These are phyloP conservation scores for Luidia sarsii DNA, from an alignment of 53 echinoderm and acorn worm genomes.

Conservation along the genomic window DNA sequence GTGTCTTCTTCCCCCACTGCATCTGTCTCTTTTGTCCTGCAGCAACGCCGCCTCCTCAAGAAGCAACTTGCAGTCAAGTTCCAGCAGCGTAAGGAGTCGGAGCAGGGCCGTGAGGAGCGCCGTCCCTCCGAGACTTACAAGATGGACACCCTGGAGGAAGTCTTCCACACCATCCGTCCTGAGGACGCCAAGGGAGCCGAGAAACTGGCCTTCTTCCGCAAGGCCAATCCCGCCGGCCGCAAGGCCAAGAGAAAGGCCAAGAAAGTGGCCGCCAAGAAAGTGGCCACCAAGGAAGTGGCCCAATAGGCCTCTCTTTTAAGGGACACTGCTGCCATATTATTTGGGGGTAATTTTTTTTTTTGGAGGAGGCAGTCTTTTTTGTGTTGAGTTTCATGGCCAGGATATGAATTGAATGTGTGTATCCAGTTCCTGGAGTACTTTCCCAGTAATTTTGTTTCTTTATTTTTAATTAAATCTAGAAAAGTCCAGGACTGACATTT, in stretches of 20 bases:
- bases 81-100: conserved; percentile 67
- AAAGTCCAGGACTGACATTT: too few relatives aligned
- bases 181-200: conserved; percentile 87
- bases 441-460: too few relatives aligned
- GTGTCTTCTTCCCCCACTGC: neutral
- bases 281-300: too few relatives aligned
- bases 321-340: too few relatives aligned
- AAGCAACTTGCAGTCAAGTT: conserved; percentile 68
- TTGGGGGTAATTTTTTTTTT: too few relatives aligned
- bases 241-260: neutral
- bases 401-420: too few relatives aligned
- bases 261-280: neutral
- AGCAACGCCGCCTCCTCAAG: conserved; percentile 72
- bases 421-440: too few relatives aligned
- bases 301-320: too few relatives aligned
- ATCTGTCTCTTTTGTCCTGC: neutral
- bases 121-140: conserved; percentile 66
- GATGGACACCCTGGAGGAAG: conserved; percentile 80
- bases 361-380: too few relatives aligned
- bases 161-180: conserved; percentile 88
- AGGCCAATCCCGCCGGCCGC: conserved; percentile 3
- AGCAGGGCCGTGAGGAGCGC: conserved; percentile 67
- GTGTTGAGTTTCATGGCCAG: too few relatives aligned
- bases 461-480: too few relatives aligned
- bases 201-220: conserved; percentile 83